Evolutionary conservation across 2,113 vertebrate species (phyloP).

Genomic region (Pholis gunnellus): DNA sequence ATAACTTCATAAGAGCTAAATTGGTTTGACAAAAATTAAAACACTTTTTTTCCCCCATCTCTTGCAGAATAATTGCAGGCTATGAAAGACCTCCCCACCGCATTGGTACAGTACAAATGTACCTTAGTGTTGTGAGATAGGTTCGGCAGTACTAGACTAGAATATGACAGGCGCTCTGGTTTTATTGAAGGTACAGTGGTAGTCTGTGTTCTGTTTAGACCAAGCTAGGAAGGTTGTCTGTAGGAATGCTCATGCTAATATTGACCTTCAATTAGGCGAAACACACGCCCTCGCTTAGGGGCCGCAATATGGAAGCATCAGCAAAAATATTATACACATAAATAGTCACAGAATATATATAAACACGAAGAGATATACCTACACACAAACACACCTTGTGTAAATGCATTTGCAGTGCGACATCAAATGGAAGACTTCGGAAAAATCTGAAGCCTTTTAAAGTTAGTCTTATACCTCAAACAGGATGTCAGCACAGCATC

Average conservation of each 20-base stretch:
- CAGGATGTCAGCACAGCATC: constrained; percentile 43
- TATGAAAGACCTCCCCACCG: constrained; percentile 15
- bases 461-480: constrained; percentile 39
- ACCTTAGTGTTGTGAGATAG: constrained; percentile 1
- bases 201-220: constrained; percentile 66
- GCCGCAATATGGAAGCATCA: constrained; percentile 68
- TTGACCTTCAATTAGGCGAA: constrained; percentile 80
- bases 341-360: constrained; percentile 64
- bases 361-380: constrained; percentile 53
- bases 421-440: constrained; percentile 42
- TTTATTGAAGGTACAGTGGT: constrained; percentile 67
- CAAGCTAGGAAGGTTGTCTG: constrained; percentile 61
- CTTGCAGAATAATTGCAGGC: constrained; percentile 8
- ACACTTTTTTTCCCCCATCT: constrained; percentile 1
- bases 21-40: constrained; percentile 32
- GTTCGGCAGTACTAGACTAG: constrained; percentile 24
- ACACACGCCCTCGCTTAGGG: constrained; percentile 66
- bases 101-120: constrained; percentile 13
- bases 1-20: background rate
- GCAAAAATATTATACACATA: constrained; percentile 63
- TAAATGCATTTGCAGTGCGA: constrained; percentile 42
- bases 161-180: constrained; percentile 61
- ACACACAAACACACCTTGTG: constrained; percentile 42
- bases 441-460: constrained; percentile 20
- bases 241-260: constrained; percentile 79